Conservation (phyloP, 2,113 vertebrate genomes). For the Brienomyrus brachyistius region DNA sequence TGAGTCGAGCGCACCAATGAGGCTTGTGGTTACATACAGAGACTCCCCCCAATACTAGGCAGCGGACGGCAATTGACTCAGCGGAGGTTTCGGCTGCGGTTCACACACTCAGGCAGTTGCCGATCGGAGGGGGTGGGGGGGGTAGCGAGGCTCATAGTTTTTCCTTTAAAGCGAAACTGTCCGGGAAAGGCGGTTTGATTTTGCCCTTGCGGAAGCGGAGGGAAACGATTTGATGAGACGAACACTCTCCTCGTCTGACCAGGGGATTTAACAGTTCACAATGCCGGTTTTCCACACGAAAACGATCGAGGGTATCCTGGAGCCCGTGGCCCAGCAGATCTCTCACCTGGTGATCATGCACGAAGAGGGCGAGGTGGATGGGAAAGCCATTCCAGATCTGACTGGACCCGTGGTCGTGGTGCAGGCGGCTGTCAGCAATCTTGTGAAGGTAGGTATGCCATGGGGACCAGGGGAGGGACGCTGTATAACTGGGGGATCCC, state of each 20-base stretch:
- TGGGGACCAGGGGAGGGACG: not conserved
- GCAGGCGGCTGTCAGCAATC: slow-evolving; percentile 97
- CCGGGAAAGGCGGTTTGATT: slow-evolving; percentile 35
- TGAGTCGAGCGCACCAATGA: slow-evolving; percentile 41
- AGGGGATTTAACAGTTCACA: slow-evolving; percentile 56
- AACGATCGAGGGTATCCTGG: slow-evolving; percentile 98
- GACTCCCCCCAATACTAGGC: slow-evolving; percentile 50
- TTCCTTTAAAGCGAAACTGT: slow-evolving; percentile 38
- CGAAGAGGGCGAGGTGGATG: slow-evolving; percentile 98
- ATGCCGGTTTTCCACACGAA: slow-evolving; percentile 99
- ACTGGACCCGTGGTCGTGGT: slow-evolving; percentile 89
- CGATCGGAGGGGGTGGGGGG: slow-evolving; percentile 24
- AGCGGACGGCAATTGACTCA: slow-evolving; percentile 54
- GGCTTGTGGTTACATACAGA: slow-evolving; percentile 40
- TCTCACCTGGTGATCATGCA: slow-evolving; percentile 99
- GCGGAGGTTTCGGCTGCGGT: slow-evolving; percentile 53
- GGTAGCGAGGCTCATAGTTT: slow-evolving; percentile 36
- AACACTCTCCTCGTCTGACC: slow-evolving; percentile 44
- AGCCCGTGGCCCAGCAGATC: slow-evolving; percentile 99
- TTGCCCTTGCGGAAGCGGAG: slow-evolving; percentile 32
- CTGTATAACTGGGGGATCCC: not conserved
- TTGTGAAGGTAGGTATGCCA: slow-evolving; percentile 82
- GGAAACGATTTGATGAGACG: slow-evolving; percentile 35
- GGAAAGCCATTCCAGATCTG: slow-evolving; percentile 96
- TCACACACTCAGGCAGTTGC: slow-evolving; percentile 35